Evolutionary conservation across 2,888 invertebrate species (phyloP), one percentile per base, ranked within the genome.

Genomic region (Drosophila rellima): DNA sequence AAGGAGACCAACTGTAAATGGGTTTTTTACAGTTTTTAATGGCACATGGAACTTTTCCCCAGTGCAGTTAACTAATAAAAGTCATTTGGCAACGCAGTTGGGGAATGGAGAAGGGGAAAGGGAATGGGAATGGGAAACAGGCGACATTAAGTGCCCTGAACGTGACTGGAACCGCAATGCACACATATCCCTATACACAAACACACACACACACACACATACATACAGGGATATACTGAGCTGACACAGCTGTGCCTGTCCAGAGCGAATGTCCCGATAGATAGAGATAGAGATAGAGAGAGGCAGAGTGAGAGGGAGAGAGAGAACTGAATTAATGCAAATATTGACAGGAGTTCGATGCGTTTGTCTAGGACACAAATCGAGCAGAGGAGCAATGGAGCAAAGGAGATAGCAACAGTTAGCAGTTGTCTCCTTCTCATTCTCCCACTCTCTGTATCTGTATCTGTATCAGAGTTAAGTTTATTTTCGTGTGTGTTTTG

Each of bases 61-160:
- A 60, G 42, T 73, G 45, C 80, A 77, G 88, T 79, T 88, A 69
- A 82, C 85, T 74, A 85, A 88, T 88, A 82, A 82, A 82, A 83
- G 88, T 85, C 82, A 81, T 71, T 78, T 64, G 54, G 62, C 66
- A 75, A 67, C 78, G 52, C 78, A 74, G 50, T 67, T 26, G 7
- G 50, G 45, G 57, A 31, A 61, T 50, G 51, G 11, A 2, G 26
- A 18, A 11, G 6, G 10, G n/a, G 11, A 8, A 11, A 8, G 4
- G 3, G 31, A 6, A 17, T 55, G 52, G 59, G 40, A 31, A 29
- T 42, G 48, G 48, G 56, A 15, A 29, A 63, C 48, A 35, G 45
- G 60, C 20, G 47, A 57, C 40, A 69, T 62, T 67, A 74, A 78
- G 70, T 67, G 61, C 69, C 63, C 48, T 44, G 35, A 64, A 76